Conservation (phyloP, 2,797 vertebrate species). For the Coracias cyanogaster region DNA sequence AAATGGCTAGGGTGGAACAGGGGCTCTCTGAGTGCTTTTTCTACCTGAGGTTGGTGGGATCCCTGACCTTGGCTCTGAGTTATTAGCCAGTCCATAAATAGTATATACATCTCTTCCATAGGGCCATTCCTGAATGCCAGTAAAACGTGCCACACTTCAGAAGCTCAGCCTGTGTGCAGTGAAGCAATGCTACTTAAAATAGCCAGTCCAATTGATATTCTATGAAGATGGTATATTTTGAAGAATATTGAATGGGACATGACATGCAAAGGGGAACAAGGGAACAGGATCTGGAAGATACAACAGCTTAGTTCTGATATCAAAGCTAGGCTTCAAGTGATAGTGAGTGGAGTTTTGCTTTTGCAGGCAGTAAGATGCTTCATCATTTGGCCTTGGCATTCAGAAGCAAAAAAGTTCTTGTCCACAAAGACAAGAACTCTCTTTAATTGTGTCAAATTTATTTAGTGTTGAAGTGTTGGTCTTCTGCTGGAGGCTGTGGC, state of each 20-base stretch:
- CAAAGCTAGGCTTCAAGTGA: neutral
- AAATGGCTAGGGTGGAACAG: neutral
- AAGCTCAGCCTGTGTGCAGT: neutral
- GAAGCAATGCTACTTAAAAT: neutral
- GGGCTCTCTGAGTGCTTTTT: accelerated
- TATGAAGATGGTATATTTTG: neutral
- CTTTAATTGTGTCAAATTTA: neutral
- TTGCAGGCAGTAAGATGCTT: neutral
- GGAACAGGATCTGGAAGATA: neutral
- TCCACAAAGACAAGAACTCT: neutral
- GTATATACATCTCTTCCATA: neutral
- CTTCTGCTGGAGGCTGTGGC: neutral
- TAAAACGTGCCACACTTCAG: neutral
- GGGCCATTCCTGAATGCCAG: neutral
- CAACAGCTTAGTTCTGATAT: neutral
- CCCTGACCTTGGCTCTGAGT: neutral
- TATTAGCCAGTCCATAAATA: neutral
- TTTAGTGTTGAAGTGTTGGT: neutral
- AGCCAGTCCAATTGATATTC: neutral
- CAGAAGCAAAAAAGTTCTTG: neutral
- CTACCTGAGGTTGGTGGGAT: neutral
- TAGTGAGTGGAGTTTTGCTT: neutral
- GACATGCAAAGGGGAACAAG: neutral
- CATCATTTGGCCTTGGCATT: neutral
- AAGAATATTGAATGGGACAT: neutral